Percentiles rank a stretch among this genome's conserved stretches.
These are phyloP conservation scores for Caenorhabditis doughertyi DNA, from an alignment of 2,888 invertebrate genomes.

Conservation along the genomic window DNA sequence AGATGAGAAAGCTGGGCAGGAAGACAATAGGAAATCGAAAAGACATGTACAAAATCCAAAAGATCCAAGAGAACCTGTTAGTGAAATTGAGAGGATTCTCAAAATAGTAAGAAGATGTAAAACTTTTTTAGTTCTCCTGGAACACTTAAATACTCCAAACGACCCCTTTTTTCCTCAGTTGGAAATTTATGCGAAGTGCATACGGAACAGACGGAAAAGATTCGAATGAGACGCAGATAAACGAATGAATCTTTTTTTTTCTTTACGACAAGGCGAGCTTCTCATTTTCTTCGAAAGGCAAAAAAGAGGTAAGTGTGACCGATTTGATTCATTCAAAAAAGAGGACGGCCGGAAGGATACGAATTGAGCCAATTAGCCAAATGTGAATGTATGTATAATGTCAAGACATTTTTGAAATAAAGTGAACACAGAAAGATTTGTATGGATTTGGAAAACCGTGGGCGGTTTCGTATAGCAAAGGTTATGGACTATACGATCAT, in stretches of 20 bases:
- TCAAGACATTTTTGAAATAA: background rate
- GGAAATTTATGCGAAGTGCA: constrained; percentile 49
- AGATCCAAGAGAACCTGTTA: background rate
- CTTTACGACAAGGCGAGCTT: constrained; percentile 8
- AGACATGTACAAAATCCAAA: background rate
- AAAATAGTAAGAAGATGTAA: background rate
- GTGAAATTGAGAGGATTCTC: background rate
- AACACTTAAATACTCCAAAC: constrained; percentile 16
- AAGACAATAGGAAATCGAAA: constrained; percentile 1
- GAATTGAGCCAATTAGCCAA: constrained; percentile 47
- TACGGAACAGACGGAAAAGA: constrained; percentile 16
- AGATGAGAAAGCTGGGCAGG: background rate
- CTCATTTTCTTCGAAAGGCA: background rate
- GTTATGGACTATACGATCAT: background rate
- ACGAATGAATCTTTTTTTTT: constrained; percentile 34
- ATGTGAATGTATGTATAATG: constrained; percentile 28
- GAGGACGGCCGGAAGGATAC: constrained; percentile 8
- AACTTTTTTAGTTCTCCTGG: background rate
- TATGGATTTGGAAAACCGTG: background rate
- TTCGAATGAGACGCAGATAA: constrained; percentile 23
- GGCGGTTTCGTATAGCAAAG: background rate
- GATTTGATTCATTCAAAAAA: constrained; percentile 26
- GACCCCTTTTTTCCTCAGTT: constrained; percentile 1
- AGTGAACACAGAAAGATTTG: background rate
- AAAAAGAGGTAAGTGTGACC: constrained; percentile 33